Percentiles rank a stretch among this genome's conserved stretches.
Evolutionary conservation across 2,113 vertebrate genomes (phyloP).

Genomic region (Psophia crepitans): DNA sequence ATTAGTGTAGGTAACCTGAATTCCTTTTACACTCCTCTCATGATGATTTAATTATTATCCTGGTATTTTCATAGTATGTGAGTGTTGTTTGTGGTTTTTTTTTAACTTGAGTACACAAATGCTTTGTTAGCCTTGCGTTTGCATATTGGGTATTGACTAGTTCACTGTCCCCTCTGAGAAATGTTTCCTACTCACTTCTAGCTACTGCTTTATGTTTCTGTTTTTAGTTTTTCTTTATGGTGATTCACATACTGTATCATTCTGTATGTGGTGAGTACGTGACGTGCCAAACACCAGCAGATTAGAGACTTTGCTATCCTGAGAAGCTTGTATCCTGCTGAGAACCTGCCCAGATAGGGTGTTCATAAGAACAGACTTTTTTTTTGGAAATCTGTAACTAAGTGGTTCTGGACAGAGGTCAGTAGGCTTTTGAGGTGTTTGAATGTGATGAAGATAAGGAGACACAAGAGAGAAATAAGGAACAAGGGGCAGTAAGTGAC

Average conservation of each 20-base stretch:
- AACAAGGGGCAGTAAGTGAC: background rate
- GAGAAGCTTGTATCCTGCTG: background rate
- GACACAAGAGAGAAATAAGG: background rate
- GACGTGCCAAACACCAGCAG: background rate
- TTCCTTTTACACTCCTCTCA: background rate
- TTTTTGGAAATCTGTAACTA: background rate
- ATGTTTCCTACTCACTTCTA: background rate
- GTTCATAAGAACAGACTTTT: background rate
- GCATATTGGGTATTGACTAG: background rate
- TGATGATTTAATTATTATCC: background rate
- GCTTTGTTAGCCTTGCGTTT: background rate
- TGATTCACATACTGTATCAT: background rate
- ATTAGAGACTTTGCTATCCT: background rate
- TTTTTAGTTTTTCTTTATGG: background rate
- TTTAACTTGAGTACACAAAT: background rate
- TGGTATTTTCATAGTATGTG: background rate
- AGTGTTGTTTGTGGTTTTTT: too few species aligned
- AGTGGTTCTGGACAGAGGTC: background rate
- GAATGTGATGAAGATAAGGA: background rate
- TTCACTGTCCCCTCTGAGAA: background rate
- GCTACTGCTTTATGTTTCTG: background rate
- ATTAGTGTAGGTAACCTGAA: background rate
- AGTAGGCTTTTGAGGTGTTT: background rate
- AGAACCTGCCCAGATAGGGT: background rate
- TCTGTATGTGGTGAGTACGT: background rate